Conservation (phyloP, 1,140 invertebrate genomes). For the Drosophila busckii region DNA sequence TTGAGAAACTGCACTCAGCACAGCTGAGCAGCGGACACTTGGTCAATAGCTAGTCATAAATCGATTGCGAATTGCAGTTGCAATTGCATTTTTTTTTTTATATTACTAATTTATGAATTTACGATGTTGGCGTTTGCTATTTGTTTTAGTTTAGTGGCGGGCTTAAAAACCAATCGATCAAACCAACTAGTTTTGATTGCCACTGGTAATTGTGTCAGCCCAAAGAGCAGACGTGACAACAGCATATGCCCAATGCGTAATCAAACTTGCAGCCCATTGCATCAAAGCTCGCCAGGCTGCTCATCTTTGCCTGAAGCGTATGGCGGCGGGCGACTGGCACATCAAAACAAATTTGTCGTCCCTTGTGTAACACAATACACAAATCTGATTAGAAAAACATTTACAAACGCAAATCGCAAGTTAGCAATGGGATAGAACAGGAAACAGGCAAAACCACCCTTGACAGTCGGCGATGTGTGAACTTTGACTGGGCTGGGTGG, state of each 20-base stretch:
- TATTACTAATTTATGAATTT: slow-evolving; percentile 66
- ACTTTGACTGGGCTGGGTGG: too few relatives aligned
- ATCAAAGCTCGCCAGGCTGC: too few relatives aligned
- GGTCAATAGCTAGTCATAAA: slow-evolving; percentile 47
- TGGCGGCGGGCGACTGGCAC: slow-evolving; percentile 55
- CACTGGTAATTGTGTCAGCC: background rate
- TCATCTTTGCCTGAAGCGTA: slow-evolving; percentile 14
- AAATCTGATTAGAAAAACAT: slow-evolving; percentile 74
- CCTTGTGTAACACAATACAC: slow-evolving; percentile 49
- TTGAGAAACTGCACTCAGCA: slow-evolving; percentile 6
- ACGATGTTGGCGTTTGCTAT: slow-evolving; percentile 65
- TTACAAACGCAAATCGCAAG: slow-evolving; percentile 74
- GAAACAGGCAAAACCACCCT: slow-evolving; percentile 26
- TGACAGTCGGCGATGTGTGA: slow-evolving; percentile 54
- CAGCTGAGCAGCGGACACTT: background rate
- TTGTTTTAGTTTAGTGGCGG: slow-evolving; percentile 60
- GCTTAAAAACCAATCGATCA: slow-evolving; percentile 73
- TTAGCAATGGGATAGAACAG: slow-evolving; percentile 27
- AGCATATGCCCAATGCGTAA: too few relatives aligned
- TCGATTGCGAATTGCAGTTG: slow-evolving; percentile 56
- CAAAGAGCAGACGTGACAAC: slow-evolving; percentile 1
- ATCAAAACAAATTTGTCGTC: slow-evolving; percentile 73
- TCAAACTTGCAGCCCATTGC: too few relatives aligned
- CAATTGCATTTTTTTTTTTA: slow-evolving; percentile 35
- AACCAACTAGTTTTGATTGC: slow-evolving; percentile 16